Evolutionary conservation across 2,797 vertebrate species (phyloP).

Genomic region (Channa striata): DNA sequence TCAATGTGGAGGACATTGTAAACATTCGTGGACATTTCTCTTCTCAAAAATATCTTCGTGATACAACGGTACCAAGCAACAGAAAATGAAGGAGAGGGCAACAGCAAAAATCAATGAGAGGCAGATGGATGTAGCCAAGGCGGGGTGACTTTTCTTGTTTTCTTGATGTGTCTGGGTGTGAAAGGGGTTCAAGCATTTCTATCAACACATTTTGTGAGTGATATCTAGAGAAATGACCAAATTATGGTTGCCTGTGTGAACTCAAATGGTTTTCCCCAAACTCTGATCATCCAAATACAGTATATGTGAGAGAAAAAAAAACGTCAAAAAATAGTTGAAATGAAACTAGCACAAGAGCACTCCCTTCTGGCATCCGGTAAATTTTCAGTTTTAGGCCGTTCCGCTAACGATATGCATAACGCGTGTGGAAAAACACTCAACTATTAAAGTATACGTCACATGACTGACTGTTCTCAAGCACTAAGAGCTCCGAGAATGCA

Average conservation of each 20-base stretch:
- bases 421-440: conserved; percentile 30
- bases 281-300: conserved; percentile 25
- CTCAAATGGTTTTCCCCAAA: conserved; percentile 45
- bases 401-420: conserved; percentile 51
- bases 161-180: conserved; percentile 59
- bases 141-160: conserved; percentile 57
- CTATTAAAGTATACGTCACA: conserved; percentile 36
- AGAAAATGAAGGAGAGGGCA: conserved; percentile 59
- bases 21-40: conserved; percentile 81
- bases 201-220: conserved; percentile 57
- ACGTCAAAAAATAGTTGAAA: conserved; percentile 5
- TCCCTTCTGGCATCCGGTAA: conserved; percentile 44
- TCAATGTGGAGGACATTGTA: conserved; percentile 83
- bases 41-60: conserved; percentile 75
- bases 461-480: conserved; percentile 46
- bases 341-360: conserved; percentile 24
- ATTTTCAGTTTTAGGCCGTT: conserved; percentile 27
- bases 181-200: conserved; percentile 64
- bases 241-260: conserved; percentile 51
- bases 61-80: conserved; percentile 64
- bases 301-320: conserved; percentile 11
- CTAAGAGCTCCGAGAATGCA: conserved; percentile 34
- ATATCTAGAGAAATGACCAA: conserved; percentile 62
- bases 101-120: conserved; percentile 56
- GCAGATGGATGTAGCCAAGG: conserved; percentile 76